Evolutionary conservation across 1,140 invertebrate genomes (phyloP), one percentile per base, ranked within the genome.

Genomic region (Leptinotarsa lineolata): DNA sequence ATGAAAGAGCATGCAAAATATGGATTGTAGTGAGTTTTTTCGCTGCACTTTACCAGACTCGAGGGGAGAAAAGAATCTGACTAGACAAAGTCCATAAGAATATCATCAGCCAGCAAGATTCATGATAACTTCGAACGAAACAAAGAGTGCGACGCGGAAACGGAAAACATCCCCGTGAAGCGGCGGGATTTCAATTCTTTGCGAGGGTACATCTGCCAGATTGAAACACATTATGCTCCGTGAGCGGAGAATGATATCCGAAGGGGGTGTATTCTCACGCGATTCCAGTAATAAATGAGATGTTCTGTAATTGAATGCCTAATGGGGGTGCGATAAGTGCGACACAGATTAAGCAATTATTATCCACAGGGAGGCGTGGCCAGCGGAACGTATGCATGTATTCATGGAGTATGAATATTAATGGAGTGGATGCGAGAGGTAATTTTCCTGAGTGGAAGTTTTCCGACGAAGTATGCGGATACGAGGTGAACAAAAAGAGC

Each of bases 201-300:
- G 48, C 15, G 16, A 54, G 48, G 48, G 48, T 54, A 54, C 48
- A 54, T 54, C 48, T 54, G 48, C 48, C n/a, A 54, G 48, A 54
- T 54, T 54, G 48, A 54, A 54, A 54, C n/a, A 54, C 48, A 54
- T 54, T n/a, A 54, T 54, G 48, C 4, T 3, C 48, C 6, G 15
- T 18, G 48, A 18, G 48, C n/a, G n/a, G 30, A 16, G 48, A 54
- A 54, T 54, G 16, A 54, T 54, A 54, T 54, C 48, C 48, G 13
- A 54, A 54, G 48, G 48, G 30, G 48, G 48, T 54, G 48, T 54
- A 54, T 54, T 54, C 48, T 54, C 48, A 54, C 48, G 48, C 48
- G 48, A 54, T 54, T 54, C 48, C n/a, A 15, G 48, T 54, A 54
- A 54, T 54, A 54, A 54, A 54, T 54, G 48, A 54, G 48, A 54